Conservation (phyloP, 1,140 invertebrate species). For the Dinoponera quadriceps region DNA sequence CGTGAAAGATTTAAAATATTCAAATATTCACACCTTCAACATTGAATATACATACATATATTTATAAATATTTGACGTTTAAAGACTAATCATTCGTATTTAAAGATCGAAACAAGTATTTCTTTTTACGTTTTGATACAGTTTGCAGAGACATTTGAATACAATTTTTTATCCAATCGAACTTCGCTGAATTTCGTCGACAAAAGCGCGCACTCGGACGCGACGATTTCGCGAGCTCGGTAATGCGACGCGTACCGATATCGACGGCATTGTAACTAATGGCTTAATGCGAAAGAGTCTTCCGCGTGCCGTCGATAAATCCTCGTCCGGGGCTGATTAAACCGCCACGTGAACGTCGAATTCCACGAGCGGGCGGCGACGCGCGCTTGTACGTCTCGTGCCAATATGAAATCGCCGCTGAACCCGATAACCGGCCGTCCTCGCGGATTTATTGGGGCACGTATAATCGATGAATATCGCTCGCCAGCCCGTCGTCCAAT, state of each 20-base stretch:
- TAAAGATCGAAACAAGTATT: no score
- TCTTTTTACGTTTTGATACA: no score
- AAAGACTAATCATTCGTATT: no score
- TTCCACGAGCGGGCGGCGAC: constrained; percentile 24
- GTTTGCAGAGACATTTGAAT: no score
- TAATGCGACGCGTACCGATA: neutral
- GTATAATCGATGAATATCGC: constrained; percentile 68
- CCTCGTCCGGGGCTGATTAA: constrained; percentile 26
- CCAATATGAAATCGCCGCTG: constrained; percentile 54
- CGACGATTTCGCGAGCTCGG: neutral
- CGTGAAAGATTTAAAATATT: no score
- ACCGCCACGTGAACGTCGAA: constrained; percentile 22
- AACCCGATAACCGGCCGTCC: constrained; percentile 52
- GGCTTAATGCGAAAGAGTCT: constrained; percentile 30
- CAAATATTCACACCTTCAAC: no score
- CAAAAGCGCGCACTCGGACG: neutral
- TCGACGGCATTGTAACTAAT: constrained; percentile 24
- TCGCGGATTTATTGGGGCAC: constrained; percentile 60
- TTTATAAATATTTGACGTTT: no score
- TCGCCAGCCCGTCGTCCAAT: constrained; percentile 52
- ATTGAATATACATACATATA: no score
- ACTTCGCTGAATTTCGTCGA: neutral
- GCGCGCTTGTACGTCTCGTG: neutral
- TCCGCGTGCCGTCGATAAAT: neutral
- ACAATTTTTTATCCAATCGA: neutral